These are phyloP conservation scores for Monomorium pharaonis DNA, from an alignment of 1,140 invertebrate genomes.

Conservation along the genomic window DNA sequence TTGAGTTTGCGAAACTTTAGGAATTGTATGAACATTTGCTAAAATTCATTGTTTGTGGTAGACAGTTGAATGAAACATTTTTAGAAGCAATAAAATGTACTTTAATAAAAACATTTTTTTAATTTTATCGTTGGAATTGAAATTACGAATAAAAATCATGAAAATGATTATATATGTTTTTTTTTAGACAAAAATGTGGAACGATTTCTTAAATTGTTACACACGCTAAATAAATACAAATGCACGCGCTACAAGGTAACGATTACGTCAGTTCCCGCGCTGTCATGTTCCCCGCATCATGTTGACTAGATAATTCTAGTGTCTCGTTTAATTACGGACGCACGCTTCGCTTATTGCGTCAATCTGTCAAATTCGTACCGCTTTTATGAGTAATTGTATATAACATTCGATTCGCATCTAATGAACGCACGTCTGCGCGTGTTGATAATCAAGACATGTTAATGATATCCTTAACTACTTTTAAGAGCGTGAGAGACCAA, in stretches of 20 bases:
- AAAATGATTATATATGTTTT: neutral
- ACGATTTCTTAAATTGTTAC: neutral
- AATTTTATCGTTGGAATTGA: neutral
- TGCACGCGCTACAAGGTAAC: slow-evolving; percentile 21
- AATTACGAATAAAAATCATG: neutral
- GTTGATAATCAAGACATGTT: neutral
- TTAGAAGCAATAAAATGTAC: neutral
- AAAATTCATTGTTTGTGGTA: neutral
- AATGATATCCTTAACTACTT: slow-evolving; percentile 13
- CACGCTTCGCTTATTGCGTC: slow-evolving; percentile 45
- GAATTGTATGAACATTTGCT: neutral
- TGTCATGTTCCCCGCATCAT: slow-evolving; percentile 50
- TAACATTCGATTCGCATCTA: slow-evolving; percentile 47
- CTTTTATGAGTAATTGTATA: slow-evolving; percentile 43
- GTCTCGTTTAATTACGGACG: slow-evolving; percentile 77
- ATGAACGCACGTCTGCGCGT: neutral
- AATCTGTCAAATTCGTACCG: slow-evolving; percentile 50
- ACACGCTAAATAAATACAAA: neutral
- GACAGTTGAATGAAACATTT: neutral
- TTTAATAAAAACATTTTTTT: neutral
- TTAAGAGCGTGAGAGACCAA: neutral
- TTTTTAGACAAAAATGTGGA: neutral
- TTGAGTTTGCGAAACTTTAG: slow-evolving; percentile 8
- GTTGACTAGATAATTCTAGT: slow-evolving; percentile 64
- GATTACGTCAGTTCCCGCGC: slow-evolving; percentile 47